Evolutionary conservation across 2,113 vertebrate species (phyloP), one percentile per base, ranked within the genome.

Genomic region (Platichthys flesus): DNA sequence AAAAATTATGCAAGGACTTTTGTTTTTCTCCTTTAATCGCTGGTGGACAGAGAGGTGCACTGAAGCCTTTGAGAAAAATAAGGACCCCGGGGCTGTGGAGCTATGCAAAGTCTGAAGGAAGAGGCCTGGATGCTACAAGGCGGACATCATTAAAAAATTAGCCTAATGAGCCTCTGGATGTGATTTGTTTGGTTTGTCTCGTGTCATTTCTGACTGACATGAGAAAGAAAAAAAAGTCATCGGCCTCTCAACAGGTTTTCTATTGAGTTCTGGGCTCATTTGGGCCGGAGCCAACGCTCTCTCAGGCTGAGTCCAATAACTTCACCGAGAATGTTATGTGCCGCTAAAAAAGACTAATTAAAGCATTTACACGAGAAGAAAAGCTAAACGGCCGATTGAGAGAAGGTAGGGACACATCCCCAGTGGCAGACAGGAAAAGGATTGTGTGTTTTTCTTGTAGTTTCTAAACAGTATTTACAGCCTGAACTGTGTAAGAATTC

Each of bases 81-180:
- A 49, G 55, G 73, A 42, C 65, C 69, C 18, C 0, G 3, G 8
- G 67, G 67, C 75, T 81, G 74, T 49, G 71, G 71, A 81, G 74
- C 82, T 66, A 55, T 79, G 79, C 59, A 82, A 64, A 68, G 71
- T 51, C 28, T 79, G 64, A 85, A 69, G 66, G 58, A 81, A 84
- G 14, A 83, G 68, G 75, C 63, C 71, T 49, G 62, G 42, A 88
- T 85, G 78, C 76, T 81, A 83, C 75, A 62, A 60, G 58, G 73
- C 75, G 70, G 81, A 87, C 85, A 90, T 89, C 83, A 86, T 89
- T 90, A 88, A 73, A 76, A 28, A 28, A 78, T 18, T 47, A 45
- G 62, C 67, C 74, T 86, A 89, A 88, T 85, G 84, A 89, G 84
- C 66, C 62, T 23, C 58, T 59, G 62, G 67, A 75, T 86, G 89